These are phyloP conservation scores for Notolabrus celidotus DNA, from an alignment of 2,797 vertebrate genomes.

Conservation along the genomic window DNA sequence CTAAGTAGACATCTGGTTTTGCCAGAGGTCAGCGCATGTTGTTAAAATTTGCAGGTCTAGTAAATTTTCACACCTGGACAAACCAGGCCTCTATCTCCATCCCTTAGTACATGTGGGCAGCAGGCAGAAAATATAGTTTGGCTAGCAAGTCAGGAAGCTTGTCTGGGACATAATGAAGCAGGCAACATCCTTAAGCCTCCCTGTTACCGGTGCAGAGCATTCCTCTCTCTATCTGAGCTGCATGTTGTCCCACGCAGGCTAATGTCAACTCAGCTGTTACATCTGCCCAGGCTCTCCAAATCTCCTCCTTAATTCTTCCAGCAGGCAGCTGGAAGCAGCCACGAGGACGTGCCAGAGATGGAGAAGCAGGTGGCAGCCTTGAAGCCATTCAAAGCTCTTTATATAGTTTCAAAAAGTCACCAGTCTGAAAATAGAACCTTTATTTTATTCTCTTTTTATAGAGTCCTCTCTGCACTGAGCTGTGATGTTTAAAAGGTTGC, in stretches of 20 bases:
- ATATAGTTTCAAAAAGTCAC: constrained; percentile 28
- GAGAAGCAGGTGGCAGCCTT: constrained; percentile 42
- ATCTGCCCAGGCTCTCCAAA: constrained; percentile 74
- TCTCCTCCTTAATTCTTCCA: constrained; percentile 75
- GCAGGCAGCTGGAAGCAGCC: constrained; percentile 66
- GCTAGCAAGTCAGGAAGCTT: constrained; percentile 66
- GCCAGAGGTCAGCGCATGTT: constrained; percentile 8
- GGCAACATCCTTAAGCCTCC: constrained; percentile 80
- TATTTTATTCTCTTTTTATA: constrained; percentile 7
- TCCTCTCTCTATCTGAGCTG: constrained; percentile 71
- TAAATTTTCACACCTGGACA: constrained; percentile 62
- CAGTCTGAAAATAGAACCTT: constrained; percentile 26
- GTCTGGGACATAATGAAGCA: constrained; percentile 79
- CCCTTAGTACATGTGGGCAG: constrained; percentile 55
- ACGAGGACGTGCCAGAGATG: constrained; percentile 52
- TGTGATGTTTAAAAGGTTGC: constrained; percentile 19
- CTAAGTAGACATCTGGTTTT: constrained; percentile 26
- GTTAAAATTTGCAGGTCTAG: constrained; percentile 49
- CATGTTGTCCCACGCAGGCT: constrained; percentile 70
- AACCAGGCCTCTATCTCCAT: constrained; percentile 54
- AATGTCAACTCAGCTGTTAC: constrained; percentile 76
- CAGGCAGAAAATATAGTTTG: constrained; percentile 76
- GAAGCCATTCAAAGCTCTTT: constrained; percentile 25
- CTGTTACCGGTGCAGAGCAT: constrained; percentile 72
- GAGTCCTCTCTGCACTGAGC: constrained; percentile 20